Conservation (phyloP, 2,113 vertebrate species). For the Mola mola region DNA sequence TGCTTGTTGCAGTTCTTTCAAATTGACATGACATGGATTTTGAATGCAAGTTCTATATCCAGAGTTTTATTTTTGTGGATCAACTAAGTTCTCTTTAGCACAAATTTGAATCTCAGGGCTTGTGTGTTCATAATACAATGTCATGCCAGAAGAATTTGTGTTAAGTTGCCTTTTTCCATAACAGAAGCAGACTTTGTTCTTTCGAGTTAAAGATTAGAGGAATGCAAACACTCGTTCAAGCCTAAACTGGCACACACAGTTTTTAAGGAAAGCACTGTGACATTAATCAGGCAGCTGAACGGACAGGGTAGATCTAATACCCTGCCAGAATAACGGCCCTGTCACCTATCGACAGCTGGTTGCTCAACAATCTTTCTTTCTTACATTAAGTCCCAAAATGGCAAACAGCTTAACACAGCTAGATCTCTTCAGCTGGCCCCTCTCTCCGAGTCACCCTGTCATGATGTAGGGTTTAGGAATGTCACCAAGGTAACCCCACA, state of each 20-base stretch:
- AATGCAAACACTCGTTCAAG: slow-evolving; percentile 57
- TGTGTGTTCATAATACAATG: slow-evolving; percentile 12
- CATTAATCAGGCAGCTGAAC: slow-evolving; percentile 40
- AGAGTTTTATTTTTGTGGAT: slow-evolving; percentile 16
- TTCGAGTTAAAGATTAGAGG: slow-evolving; percentile 71
- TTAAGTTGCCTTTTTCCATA: slow-evolving; percentile 20
- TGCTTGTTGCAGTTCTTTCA: neutral
- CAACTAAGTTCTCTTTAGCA: neutral
- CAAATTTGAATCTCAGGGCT: neutral
- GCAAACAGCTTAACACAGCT: slow-evolving; percentile 43
- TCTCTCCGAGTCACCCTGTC: too few relatives aligned
- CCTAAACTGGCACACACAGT: slow-evolving; percentile 34
- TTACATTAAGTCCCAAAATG: slow-evolving; percentile 36
- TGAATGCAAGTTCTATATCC: neutral
- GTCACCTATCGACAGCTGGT: slow-evolving; percentile 48
- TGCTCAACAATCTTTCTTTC: slow-evolving; percentile 20
- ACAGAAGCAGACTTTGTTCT: slow-evolving; percentile 67
- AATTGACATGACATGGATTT: neutral
- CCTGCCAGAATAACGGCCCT: slow-evolving; percentile 47
- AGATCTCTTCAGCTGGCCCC: too few relatives aligned
- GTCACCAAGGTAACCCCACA: too few relatives aligned
- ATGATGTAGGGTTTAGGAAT: too few relatives aligned
- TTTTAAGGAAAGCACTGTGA: slow-evolving; percentile 8
- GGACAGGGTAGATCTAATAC: slow-evolving; percentile 28
- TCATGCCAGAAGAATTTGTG: slow-evolving; percentile 48